Percentiles rank a stretch among this genome's conserved stretches.
Conservation (phyloP, 53 echinoderm and acorn worm genomes). For the Paracentrotus lividus region DNA sequence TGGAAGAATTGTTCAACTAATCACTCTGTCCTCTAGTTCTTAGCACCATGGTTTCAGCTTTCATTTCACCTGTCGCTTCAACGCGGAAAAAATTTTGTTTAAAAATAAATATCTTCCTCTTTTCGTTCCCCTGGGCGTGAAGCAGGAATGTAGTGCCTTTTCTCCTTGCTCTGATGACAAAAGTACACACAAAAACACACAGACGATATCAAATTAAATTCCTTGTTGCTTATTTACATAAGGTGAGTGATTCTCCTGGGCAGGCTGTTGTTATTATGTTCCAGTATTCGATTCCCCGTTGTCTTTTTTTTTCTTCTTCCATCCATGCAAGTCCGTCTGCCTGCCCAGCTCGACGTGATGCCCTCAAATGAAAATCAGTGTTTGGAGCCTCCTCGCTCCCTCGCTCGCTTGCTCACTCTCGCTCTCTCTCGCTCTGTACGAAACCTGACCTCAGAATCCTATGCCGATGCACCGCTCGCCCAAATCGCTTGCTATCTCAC, state of each 20-base stretch:
- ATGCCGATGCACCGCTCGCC: slow-evolving; percentile 1
- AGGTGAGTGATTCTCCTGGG: slow-evolving; percentile 35
- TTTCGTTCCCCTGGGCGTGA: not conserved
- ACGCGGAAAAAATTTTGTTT: not conserved
- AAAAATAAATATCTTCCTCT: not conserved
- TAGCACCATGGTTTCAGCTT: slow-evolving; percentile 58
- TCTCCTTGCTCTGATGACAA: not conserved
- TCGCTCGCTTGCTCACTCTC: slow-evolving; percentile 10
- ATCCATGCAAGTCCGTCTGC: slow-evolving; percentile 1
- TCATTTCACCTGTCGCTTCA: slow-evolving; percentile 5
- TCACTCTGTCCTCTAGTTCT: slow-evolving; percentile 60
- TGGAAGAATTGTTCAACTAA: slow-evolving; percentile 35
- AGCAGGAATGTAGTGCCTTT: not conserved
- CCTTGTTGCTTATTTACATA: slow-evolving; percentile 5
- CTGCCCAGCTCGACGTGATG: slow-evolving; percentile 53
- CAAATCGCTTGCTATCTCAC: slow-evolving; percentile 56
- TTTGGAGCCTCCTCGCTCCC: slow-evolving; percentile 38
- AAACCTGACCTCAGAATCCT: not conserved
- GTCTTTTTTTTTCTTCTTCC: slow-evolving; percentile 11
- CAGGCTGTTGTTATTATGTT: slow-evolving; percentile 45
- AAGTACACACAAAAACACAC: slow-evolving; percentile 40
- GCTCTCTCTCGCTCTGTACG: slow-evolving; percentile 12
- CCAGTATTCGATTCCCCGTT: slow-evolving; percentile 38
- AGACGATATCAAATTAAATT: slow-evolving; percentile 25
- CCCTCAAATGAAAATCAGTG: slow-evolving; percentile 43